Evolutionary conservation across 2,888 invertebrate genomes (phyloP), one percentile per base, ranked within the genome.

Genomic region (Amblyjoppa proteus): DNA sequence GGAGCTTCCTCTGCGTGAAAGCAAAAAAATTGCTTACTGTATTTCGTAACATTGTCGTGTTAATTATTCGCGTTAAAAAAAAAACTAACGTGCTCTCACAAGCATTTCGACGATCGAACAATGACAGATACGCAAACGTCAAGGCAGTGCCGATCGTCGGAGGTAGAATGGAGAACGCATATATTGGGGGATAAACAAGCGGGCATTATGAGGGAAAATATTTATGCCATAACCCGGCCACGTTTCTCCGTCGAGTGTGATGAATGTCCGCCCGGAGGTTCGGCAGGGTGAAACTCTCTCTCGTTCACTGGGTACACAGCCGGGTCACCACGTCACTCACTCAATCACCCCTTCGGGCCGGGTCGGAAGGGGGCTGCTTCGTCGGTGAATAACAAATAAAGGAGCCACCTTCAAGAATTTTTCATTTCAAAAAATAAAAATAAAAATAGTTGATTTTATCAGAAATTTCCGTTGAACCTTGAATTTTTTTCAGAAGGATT

Each of bases 181-280:
- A 73, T 68, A 81, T 56, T 71, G 82, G 83, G 70, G 83, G 78
- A 86, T 80, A 86, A 87, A 87, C 87, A 87, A 82, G 81, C 79
- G 74, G 74, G 82, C 82, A 87, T 86, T 87, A 87, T 86, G 78
- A 83, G 80, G 86, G 82, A 86, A 88, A 88, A 88, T 87, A 87
- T 88, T 88, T 87, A 87, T 88, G 86, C 84, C 83, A 86, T 85
- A 87, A 87, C 84, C 56, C 77, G 74, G 73, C 84, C 70, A 79
- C 69, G 83, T 68, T 83, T 76, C 76, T 74, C 80, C 83, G 86
- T 84, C 83, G 83, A 84, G 82, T 84, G 86, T 87, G 87, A 87
- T 87, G 87, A 87, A 87, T 87, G 83, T 83, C 61, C 85, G 80
- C 73, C 81, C 34, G 61, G 16, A 80, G 75, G 80, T 84, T 81